These are phyloP conservation scores for Clepsis dumicolana DNA, from an alignment of 2,888 invertebrate genomes.

Conservation along the genomic window DNA sequence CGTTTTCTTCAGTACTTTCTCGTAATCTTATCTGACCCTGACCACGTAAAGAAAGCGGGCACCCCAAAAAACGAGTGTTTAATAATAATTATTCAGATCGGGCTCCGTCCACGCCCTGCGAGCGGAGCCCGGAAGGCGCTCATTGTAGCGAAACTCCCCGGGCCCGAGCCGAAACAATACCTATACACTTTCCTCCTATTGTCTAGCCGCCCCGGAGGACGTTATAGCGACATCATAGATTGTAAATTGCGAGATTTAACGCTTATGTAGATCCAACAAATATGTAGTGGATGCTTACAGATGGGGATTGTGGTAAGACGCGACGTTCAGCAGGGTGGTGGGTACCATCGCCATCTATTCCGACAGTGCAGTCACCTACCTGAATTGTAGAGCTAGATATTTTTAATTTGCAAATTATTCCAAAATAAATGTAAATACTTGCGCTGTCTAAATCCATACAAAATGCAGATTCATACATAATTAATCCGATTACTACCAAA, in stretches of 20 bases:
- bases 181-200: constrained; percentile 79
- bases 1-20: not conserved
- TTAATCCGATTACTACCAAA: constrained; percentile 25
- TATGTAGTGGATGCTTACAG: not conserved
- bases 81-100: constrained; percentile 44
- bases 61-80: constrained; percentile 36
- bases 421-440: not conserved
- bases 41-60: constrained; percentile 27
- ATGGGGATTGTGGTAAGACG: not conserved
- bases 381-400: not conserved
- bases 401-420: not conserved
- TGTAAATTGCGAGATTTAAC: constrained; percentile 38
- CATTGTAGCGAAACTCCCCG: constrained; percentile 86
- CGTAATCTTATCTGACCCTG: constrained; percentile 13
- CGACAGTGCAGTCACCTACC: not conserved
- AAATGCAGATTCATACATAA: not conserved
- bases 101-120: constrained; percentile 60
- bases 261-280: constrained; percentile 11
- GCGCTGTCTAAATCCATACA: not conserved
- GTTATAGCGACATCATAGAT: constrained; percentile 40
- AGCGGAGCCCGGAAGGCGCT: constrained; percentile 75
- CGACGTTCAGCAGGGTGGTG: too few species aligned
- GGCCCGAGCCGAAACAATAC: constrained; percentile 78
- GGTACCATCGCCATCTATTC: too few species aligned
- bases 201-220: constrained; percentile 59